Percentiles rank a stretch among this genome's conserved stretches.
These are phyloP conservation scores for Cenopis cana DNA, from an alignment of 2,888 invertebrate species.

Conservation along the genomic window DNA sequence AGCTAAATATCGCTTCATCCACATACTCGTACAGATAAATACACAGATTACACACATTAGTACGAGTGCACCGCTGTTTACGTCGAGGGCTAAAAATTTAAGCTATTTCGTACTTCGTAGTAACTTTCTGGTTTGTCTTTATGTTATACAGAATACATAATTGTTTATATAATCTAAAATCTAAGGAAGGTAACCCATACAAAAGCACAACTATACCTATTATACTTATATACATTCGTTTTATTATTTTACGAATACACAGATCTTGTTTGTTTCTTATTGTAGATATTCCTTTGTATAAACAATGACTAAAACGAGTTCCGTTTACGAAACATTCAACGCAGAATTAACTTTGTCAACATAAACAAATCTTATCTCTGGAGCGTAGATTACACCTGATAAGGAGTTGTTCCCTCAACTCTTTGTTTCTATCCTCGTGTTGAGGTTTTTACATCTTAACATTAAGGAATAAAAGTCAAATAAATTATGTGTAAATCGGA, in stretches of 20 bases:
- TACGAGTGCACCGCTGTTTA: not conserved
- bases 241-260: not conserved
- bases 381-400: conserved; percentile 39
- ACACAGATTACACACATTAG: not conserved
- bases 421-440: conserved; percentile 31
- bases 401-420: conserved; percentile 30
- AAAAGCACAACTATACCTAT: not conserved
- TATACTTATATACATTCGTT: not conserved
- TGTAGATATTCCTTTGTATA: conserved; percentile 12
- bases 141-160: not conserved
- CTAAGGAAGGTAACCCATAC: not conserved
- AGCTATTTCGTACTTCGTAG: not conserved
- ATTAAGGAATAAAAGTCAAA: not conserved
- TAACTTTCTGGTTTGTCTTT: not conserved
- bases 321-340: conserved; percentile 29
- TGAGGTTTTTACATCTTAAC: not conserved
- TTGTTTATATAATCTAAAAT: not conserved
- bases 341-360: conserved; percentile 40
- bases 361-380: conserved; percentile 41
- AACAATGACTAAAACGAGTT: conserved; percentile 30
- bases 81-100: not conserved
- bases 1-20: not conserved
- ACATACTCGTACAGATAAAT: not conserved
- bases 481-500: too few species aligned
- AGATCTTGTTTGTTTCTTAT: conserved; percentile 14